phyloP scores from a whole-genome alignment of 2,113 vertebrate genomes.

The Pedetes capensis region DNA sequence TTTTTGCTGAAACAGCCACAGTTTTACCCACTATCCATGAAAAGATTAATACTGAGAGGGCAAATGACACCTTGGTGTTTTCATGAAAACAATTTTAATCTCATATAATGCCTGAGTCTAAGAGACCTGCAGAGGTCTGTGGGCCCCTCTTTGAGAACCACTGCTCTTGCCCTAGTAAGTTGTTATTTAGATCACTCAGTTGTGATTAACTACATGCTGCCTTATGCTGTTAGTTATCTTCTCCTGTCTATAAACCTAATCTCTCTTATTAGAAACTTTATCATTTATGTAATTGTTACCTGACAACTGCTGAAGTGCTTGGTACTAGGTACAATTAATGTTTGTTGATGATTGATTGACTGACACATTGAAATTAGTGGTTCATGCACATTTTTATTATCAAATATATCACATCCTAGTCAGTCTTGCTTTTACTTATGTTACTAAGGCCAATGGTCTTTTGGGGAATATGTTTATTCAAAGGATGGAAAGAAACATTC shows the following conservation, averaged over 20 bases:
- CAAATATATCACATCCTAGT: not conserved
- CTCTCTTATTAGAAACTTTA: not conserved
- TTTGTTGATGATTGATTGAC: slow-evolving; percentile 1
- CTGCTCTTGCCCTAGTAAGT: not conserved
- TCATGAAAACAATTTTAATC: not conserved
- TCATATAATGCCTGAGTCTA: not conserved
- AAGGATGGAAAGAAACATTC: not conserved
- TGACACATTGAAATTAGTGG: not conserved
- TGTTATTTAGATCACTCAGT: not conserved
- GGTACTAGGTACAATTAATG: not conserved
- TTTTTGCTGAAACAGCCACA: not conserved
- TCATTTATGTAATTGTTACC: not conserved
- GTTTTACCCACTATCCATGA: not conserved
- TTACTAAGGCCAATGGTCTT: not conserved
- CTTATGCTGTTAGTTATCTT: not conserved
- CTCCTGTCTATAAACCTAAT: not conserved
- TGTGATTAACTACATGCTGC: not conserved
- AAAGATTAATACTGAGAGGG: not conserved
- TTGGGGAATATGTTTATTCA: not conserved
- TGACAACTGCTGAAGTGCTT: not conserved
- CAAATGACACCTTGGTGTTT: not conserved
- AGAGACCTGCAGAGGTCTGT: no score
- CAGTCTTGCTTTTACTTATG: not conserved
- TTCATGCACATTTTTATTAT: not conserved
- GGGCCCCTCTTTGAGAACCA: not conserved